Evolutionary conservation across 2,797 vertebrate genomes (phyloP).

Genomic region (Melanotaenia trifasciata): DNA sequence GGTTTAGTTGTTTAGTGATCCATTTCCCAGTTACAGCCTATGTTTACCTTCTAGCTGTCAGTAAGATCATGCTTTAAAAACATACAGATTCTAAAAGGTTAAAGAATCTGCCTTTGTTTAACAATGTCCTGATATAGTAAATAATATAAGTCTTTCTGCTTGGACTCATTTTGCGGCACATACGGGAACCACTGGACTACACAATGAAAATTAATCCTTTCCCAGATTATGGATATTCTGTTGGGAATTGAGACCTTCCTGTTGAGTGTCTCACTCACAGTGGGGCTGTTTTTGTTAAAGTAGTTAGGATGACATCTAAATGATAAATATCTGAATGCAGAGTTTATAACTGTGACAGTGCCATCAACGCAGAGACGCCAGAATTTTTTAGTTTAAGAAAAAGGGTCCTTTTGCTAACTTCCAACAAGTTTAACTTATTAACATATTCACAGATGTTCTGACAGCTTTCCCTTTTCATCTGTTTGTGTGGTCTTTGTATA

Average conservation of each 20-base stretch:
- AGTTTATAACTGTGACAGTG: not conserved
- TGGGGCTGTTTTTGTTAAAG: not conserved
- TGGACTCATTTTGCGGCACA: not conserved
- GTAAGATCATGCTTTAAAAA: not conserved
- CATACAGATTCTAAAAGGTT: not conserved
- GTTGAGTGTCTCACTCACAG: not conserved
- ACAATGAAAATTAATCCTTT: not conserved
- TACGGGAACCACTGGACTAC: not conserved
- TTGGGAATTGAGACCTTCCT: not conserved
- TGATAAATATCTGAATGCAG: not conserved
- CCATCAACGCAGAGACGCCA: not conserved
- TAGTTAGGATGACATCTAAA: not conserved
- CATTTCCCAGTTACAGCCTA: not conserved
- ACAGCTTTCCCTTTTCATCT: conserved; percentile 25
- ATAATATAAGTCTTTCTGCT: not conserved
- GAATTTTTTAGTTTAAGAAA: not conserved
- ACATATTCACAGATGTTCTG: conserved; percentile 1
- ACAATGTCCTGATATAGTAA: too few species aligned
- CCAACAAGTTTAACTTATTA: not conserved
- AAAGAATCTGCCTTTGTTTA: not conserved
- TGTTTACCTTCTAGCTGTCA: not conserved
- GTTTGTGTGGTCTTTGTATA: conserved; percentile 70
- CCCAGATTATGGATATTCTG: not conserved
- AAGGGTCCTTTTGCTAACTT: not conserved
- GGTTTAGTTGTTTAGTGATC: not conserved